Evolutionary conservation across 2,113 vertebrate species (phyloP).

Genomic region (Elephantulus edwardii): DNA sequence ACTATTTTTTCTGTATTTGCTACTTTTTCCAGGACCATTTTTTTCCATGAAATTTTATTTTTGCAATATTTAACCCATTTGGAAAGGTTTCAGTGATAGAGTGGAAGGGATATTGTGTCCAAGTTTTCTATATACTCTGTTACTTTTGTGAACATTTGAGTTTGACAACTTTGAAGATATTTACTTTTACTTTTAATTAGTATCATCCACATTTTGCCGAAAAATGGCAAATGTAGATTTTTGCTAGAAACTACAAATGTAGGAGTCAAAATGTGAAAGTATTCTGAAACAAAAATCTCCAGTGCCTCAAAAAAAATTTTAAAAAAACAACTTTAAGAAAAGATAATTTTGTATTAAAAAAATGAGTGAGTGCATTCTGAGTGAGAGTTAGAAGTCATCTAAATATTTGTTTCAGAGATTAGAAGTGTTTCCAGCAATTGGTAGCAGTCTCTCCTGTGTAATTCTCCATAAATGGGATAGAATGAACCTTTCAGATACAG

Average conservation of each 20-base stretch:
- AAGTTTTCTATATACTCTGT: not conserved
- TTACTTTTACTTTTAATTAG: not conserved
- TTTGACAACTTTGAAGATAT: not conserved
- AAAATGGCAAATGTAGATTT: too few species aligned
- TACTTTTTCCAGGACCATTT: not conserved
- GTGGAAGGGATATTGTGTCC: not conserved
- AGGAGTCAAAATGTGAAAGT: not conserved
- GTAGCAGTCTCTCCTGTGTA: not conserved
- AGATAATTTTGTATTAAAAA: not conserved
- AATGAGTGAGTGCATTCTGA: not conserved
- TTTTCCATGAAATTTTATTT: constrained; percentile 33
- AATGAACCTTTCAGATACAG: not conserved
- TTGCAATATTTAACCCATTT: constrained; percentile 12
- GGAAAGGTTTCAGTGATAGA: not conserved
- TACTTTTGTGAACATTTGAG: not conserved
- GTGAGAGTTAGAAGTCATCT: not conserved
- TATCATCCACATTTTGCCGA: too few species aligned
- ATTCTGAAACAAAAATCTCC: not conserved
- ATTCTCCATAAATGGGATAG: not conserved
- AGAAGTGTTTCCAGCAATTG: not conserved
- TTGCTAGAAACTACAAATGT: not conserved
- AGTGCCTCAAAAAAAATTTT: too few species aligned
- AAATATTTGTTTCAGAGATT: not conserved
- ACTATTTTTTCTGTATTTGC: not conserved
- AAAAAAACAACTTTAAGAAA: too few species aligned